Conservation (phyloP, 2,113 vertebrate genomes). For the Corapipo altera region DNA sequence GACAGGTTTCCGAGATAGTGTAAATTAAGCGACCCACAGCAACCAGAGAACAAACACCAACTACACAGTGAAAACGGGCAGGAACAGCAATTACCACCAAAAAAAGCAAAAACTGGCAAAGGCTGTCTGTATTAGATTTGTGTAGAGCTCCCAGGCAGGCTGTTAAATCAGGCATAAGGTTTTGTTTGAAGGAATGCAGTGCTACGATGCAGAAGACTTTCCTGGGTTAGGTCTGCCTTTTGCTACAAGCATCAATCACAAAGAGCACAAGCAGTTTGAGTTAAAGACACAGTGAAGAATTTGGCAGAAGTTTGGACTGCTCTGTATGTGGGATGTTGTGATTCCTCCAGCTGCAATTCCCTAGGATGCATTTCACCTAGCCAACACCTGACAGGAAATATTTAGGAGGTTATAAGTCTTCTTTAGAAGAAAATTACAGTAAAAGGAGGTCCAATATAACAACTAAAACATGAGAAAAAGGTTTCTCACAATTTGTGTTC, state of each 20-base stretch:
- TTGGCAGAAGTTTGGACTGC: conserved; percentile 42
- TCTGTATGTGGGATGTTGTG: background rate
- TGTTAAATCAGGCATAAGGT: background rate
- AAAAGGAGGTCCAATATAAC: conserved; percentile 7
- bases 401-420: conserved; percentile 52
- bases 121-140: background rate
- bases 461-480: background rate
- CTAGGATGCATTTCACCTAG: conserved; percentile 20
- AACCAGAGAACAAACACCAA: background rate
- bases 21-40: background rate
- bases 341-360: conserved; percentile 23
- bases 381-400: conserved; percentile 5
- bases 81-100: background rate
- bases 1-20: background rate
- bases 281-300: conserved; percentile 38
- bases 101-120: background rate
- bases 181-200: conserved; percentile 6
- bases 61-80: background rate
- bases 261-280: conserved; percentile 25
- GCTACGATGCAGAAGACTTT: background rate
- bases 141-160: background rate
- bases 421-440: conserved; percentile 41
- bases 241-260: background rate
- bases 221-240: background rate
- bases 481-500: conserved; percentile 5